Evolutionary conservation across 1,140 invertebrate genomes (phyloP), one percentile per base, ranked within the genome.

Genomic region (Sinonovacula constricta): DNA sequence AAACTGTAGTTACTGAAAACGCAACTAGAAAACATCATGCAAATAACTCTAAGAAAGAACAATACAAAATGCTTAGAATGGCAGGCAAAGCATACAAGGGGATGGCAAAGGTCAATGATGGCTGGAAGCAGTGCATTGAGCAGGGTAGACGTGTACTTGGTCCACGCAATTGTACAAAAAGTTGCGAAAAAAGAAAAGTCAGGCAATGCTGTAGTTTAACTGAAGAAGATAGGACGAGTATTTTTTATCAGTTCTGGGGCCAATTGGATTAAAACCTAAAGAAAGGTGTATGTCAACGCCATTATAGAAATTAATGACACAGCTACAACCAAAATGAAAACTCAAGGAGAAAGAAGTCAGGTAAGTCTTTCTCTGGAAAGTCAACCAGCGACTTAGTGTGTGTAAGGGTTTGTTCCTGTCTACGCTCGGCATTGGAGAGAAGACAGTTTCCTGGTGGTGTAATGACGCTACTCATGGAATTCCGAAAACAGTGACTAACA

Each of bases 11-110:
- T 30, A 5, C 18, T 22, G 33, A 28, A 30, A 62, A 3, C 3
- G 33, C 4, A 30, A 33, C 18, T 30, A 62, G 7, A 12, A 30
- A 12, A 62, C n/a, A 30, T 10, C 33, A 62, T 15, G 5, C 7
- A 33, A 12, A 33, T 22, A 12, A 62, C 18, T 22, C 4, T 12
- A 4, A 10, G 18, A 30, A 31, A 28, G 12, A 62, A 10, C 28
- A 66, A 66, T 39, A n/a, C n/a, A 45, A 66, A 66, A 18, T 39
- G 39, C 24, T 66, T 10, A 36, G 31, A 66, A 66, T 66, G 63
- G 39, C 36, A 15, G 34, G 63, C 4, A 66, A 66, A 45, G 31
- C 63, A 5, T 66, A 66, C 28, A 66, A 49, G 45, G 62, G 62
- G 4, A 45, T 66, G 36, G 10, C 18, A 66, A 66, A 66, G 24